Evolutionary conservation across 2,888 invertebrate genomes (phyloP).

Genomic region (Gari tellinella): DNA sequence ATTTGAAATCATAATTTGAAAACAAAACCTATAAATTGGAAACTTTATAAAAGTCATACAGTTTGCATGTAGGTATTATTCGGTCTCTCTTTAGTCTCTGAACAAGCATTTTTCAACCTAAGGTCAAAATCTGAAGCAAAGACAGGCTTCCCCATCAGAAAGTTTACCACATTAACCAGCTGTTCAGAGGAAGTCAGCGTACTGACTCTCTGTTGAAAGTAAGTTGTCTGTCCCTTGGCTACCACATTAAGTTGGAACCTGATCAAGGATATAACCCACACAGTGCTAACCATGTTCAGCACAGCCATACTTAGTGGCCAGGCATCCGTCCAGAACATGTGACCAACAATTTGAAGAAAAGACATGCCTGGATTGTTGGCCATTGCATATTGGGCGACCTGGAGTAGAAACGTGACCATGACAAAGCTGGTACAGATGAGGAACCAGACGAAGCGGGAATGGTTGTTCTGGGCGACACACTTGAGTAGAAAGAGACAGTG

Average conservation of each 20-base stretch:
- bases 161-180: conserved; percentile 75
- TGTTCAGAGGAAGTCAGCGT: conserved; percentile 69
- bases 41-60: too few species aligned
- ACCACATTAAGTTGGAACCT: conserved; percentile 75
- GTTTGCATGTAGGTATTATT: too few species aligned
- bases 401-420: conserved; percentile 74
- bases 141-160: conserved; percentile 69
- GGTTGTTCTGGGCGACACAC: conserved; percentile 81
- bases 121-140: conserved; percentile 62
- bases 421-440: conserved; percentile 64
- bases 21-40: too few species aligned
- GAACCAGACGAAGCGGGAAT: conserved; percentile 80
- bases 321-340: conserved; percentile 67
- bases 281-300: conserved; percentile 72
- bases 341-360: conserved; percentile 46
- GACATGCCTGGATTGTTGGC: conserved; percentile 38
- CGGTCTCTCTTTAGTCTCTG: too few species aligned
- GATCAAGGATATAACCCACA: conserved; percentile 77
- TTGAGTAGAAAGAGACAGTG: conserved; percentile 83
- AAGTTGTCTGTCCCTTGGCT: conserved; percentile 74
- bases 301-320: conserved; percentile 75
- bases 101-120: too few species aligned
- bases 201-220: conserved; percentile 62
- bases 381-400: conserved; percentile 50
- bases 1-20: too few species aligned